Evolutionary conservation across 2,888 invertebrate genomes (phyloP).

Genomic region (Cephus pygmeus): DNA sequence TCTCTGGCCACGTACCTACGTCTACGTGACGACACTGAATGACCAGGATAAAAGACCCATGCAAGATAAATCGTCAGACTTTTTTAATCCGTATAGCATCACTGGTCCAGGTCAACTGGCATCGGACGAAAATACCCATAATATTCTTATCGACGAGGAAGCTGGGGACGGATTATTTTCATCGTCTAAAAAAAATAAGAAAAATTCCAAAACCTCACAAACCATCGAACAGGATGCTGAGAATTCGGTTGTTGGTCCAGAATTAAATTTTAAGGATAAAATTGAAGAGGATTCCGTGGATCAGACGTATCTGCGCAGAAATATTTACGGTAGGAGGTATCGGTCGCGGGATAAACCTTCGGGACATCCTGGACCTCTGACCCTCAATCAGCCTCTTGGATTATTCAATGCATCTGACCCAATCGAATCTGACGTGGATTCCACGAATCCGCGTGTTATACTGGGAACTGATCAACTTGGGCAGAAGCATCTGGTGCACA

Average conservation of each 20-base stretch:
- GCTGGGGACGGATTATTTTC: background rate
- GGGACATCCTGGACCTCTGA: slow-evolving; percentile 3
- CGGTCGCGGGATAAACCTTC: background rate
- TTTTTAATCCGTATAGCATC: background rate
- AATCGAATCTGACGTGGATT: slow-evolving; percentile 8
- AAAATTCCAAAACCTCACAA: too few species aligned
- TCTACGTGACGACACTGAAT: slow-evolving; percentile 34
- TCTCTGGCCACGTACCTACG: slow-evolving; percentile 34
- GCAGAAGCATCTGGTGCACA: slow-evolving; percentile 49
- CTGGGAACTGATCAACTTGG: slow-evolving; percentile 50
- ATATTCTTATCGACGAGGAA: background rate
- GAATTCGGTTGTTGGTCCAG: too few species aligned
- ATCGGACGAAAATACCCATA: background rate
- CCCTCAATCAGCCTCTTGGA: slow-evolving; percentile 12
- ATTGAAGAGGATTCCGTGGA: background rate
- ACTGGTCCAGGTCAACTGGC: background rate
- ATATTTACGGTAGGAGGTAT: background rate
- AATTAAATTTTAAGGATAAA: background rate
- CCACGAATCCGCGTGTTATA: slow-evolving; percentile 38
- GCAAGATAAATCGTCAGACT: too few species aligned
- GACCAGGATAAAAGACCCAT: background rate
- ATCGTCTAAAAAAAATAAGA: background rate
- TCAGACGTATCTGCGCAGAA: background rate
- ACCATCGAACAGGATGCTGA: background rate
- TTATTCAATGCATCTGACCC: background rate